Evolutionary conservation across 2,797 vertebrate genomes (phyloP).

Genomic region (Acipenser ruthenus): DNA sequence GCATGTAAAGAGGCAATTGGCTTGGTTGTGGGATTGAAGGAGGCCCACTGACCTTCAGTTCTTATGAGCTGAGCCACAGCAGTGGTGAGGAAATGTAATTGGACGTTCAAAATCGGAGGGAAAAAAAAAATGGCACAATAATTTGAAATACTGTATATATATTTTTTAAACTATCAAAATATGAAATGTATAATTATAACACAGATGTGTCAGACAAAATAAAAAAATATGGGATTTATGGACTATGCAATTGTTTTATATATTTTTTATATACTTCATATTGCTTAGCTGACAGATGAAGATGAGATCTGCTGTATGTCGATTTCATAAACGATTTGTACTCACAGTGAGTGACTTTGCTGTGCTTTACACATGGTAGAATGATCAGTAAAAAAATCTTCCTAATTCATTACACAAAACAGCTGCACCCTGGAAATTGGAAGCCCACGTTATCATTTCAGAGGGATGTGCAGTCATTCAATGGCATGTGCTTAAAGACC

Average conservation of each 20-base stretch:
- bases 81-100: too few species aligned
- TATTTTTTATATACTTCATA: constrained; percentile 24
- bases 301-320: constrained; percentile 39
- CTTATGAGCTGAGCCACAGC: too few species aligned
- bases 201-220: constrained; percentile 41
- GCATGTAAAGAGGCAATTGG: too few species aligned
- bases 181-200: constrained; percentile 41
- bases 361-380: constrained; percentile 32
- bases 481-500: not conserved
- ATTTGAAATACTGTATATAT: constrained; percentile 12
- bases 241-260: constrained; percentile 47
- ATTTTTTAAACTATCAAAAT: constrained; percentile 36
- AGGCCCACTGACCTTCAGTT: too few species aligned
- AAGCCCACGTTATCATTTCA: constrained; percentile 19
- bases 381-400: constrained; percentile 33
- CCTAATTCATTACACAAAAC: constrained; percentile 30
- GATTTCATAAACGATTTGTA: constrained; percentile 50
- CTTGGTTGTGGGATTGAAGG: too few species aligned
- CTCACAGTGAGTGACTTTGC: constrained; percentile 34
- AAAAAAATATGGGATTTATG: constrained; percentile 42
- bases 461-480: constrained; percentile 14
- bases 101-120: too few species aligned
- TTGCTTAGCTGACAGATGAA: constrained; percentile 28
- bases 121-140: too few species aligned
- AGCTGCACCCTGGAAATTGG: constrained; percentile 26